These are phyloP conservation scores for Drosophila tanythrix DNA, from an alignment of 2,888 invertebrate species.

Conservation along the genomic window DNA sequence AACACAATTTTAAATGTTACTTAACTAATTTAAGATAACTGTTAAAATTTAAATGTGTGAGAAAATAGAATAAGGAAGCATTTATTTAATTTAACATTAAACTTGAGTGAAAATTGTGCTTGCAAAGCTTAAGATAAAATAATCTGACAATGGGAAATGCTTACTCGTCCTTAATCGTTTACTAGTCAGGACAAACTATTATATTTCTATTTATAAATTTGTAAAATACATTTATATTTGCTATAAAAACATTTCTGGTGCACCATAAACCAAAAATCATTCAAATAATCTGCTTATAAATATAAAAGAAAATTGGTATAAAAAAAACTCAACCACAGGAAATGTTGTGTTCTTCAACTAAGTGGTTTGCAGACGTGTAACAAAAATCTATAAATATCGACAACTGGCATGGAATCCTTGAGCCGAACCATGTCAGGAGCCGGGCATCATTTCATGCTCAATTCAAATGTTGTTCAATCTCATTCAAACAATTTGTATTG, in stretches of 20 bases:
- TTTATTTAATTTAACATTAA: fast-evolving
- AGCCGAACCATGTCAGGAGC: constrained; percentile 29
- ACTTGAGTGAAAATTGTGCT: background rate
- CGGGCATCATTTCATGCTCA: constrained; percentile 70
- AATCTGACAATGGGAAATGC: background rate
- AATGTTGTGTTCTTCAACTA: background rate
- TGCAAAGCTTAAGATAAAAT: background rate
- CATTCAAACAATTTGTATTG: constrained; percentile 80
- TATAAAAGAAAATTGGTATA: background rate
- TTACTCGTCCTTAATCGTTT: background rate
- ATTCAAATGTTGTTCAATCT: constrained; percentile 79
- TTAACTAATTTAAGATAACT: background rate
- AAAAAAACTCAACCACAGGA: background rate
- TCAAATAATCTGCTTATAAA: background rate
- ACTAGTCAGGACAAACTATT: background rate
- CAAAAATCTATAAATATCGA: constrained; percentile 43
- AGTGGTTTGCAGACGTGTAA: background rate
- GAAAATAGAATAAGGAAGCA: background rate
- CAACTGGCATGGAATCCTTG: constrained; percentile 20
- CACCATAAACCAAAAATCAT: background rate
- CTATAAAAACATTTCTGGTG: background rate
- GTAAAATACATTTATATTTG: background rate
- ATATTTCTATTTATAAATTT: background rate
- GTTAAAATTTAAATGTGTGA: background rate
- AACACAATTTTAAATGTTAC: background rate